Percentiles rank a stretch among this genome's conserved stretches.
These are phyloP conservation scores for Myiozetetes cayanensis DNA, from an alignment of 2,113 vertebrate genomes.

Conservation along the genomic window DNA sequence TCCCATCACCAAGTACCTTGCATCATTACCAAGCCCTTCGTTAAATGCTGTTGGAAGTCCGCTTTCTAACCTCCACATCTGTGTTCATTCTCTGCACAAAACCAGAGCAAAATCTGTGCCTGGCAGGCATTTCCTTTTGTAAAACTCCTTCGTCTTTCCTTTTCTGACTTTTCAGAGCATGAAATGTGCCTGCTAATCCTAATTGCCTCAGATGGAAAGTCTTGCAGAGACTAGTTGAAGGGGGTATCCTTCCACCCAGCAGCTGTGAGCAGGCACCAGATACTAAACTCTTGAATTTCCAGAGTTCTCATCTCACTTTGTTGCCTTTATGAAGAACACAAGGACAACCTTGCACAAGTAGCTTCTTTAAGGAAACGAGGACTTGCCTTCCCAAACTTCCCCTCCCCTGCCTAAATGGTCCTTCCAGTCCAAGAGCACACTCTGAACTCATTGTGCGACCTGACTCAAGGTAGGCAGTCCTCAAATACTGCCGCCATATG, in stretches of 20 bases:
- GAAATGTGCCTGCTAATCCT: conserved; percentile 66
- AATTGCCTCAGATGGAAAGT: conserved; percentile 32
- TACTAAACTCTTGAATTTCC: background rate
- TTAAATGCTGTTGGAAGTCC: conserved; percentile 37
- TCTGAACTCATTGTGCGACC: background rate
- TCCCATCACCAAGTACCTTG: background rate
- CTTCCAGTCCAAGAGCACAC: background rate
- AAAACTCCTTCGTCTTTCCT: conserved; percentile 40
- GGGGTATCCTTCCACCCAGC: conserved; percentile 3
- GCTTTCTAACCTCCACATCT: conserved; percentile 42
- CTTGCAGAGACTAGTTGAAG: conserved; percentile 26
- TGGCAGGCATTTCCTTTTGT: conserved; percentile 52
- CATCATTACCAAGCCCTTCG: conserved; percentile 20
- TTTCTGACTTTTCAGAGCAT: conserved; percentile 74
- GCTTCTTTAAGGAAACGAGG: background rate
- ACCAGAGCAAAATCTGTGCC: conserved; percentile 39
- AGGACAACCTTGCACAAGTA: background rate
- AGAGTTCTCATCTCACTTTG: background rate
- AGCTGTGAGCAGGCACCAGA: background rate
- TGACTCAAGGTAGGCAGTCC: background rate
- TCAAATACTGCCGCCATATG: background rate
- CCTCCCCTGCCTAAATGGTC: background rate
- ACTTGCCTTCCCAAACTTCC: background rate
- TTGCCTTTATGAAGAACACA: background rate
- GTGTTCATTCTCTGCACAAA: conserved; percentile 51